Percentiles rank a stretch among this genome's conserved stretches.
phyloP scores from a whole-genome alignment of 2,113 vertebrate genomes.

The Neopipo cinnamomea region DNA sequence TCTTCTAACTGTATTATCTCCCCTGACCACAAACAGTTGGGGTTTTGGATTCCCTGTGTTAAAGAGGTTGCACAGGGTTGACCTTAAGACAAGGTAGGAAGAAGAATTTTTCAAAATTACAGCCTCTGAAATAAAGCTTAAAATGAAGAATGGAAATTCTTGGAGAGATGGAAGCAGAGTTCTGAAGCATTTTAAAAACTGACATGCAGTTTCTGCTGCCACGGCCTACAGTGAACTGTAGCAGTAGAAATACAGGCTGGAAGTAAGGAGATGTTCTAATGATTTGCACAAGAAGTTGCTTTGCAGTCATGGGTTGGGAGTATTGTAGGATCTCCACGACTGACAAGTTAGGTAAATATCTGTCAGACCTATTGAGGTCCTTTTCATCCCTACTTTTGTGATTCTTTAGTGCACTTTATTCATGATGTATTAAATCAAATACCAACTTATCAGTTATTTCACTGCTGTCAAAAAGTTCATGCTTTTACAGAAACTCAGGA shows the following conservation, averaged over 20 bases:
- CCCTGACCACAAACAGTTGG: background rate
- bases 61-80: background rate
- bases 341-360: background rate
- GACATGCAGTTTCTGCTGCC: background rate
- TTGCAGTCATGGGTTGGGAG: background rate
- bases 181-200: background rate
- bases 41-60: background rate
- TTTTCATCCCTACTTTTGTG: background rate
- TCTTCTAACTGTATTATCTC: background rate
- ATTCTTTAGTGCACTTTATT: conserved; percentile 1
- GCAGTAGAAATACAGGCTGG: background rate
- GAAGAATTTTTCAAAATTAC: background rate
- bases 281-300: background rate
- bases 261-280: background rate
- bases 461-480: background rate
- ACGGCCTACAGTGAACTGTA: background rate
- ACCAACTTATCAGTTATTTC: background rate
- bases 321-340: background rate
- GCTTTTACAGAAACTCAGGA: background rate
- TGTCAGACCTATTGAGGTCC: conserved; percentile 3
- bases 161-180: background rate
- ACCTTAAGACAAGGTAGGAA: background rate
- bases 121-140: background rate
- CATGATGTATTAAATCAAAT: background rate
- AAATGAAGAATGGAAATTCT: background rate